phyloP scores from a whole-genome alignment of 2,113 vertebrate species.

The Paracanthobrama guichenoti region DNA sequence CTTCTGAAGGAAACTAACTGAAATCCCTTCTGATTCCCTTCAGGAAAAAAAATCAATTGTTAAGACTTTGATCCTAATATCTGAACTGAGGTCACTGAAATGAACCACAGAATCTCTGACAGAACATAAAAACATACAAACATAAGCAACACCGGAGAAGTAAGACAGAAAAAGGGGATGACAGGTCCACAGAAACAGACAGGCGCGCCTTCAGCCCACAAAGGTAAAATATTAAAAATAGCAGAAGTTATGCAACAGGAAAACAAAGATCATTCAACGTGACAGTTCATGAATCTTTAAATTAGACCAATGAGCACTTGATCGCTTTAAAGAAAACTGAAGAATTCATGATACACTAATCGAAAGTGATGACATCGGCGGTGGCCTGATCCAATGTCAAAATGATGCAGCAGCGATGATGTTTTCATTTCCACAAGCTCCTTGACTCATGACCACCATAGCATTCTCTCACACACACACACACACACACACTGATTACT shows the following conservation, averaged over 20 bases:
- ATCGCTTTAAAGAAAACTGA: not conserved
- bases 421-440: not conserved
- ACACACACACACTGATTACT: conserved; percentile 30
- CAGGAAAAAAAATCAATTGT: not conserved
- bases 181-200: conserved; percentile 1
- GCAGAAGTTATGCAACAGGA: conserved; percentile 3
- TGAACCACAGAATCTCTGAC: not conserved
- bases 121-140: not conserved
- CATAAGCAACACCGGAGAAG: not conserved
- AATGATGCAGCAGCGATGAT: not conserved
- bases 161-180: not conserved
- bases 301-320: not conserved
- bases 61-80: not conserved
- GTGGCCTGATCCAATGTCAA: not conserved
- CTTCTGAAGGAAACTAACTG: not conserved
- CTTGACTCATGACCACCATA: not conserved
- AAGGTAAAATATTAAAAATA: conserved; percentile 17
- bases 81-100: conserved; percentile 28
- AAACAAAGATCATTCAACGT: not conserved
- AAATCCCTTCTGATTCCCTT: not conserved
- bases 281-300: not conserved
- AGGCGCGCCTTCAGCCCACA: conserved; percentile 2
- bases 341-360: not conserved
- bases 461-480: not conserved
- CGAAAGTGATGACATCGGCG: not conserved